These are phyloP conservation scores for Aurelia sp. DNA, from an alignment of 30 jellyfish, hydroid and myxozoan species.

Conservation along the genomic window DNA sequence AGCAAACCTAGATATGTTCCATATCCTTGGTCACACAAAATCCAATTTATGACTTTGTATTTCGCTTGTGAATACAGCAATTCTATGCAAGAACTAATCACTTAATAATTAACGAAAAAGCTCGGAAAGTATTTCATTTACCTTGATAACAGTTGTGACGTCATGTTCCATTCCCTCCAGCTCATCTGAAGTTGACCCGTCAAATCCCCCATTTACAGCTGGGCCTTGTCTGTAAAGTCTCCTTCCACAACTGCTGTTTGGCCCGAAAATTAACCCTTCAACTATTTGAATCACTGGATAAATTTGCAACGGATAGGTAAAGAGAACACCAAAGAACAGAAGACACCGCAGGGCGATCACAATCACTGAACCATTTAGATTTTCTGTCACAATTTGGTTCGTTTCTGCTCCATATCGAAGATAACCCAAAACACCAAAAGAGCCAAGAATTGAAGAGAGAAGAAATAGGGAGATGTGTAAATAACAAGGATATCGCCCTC, in stretches of 20 bases:
- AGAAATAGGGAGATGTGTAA: conserved; percentile 83
- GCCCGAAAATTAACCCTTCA: conserved; percentile 73
- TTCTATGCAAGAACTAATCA: too few relatives aligned
- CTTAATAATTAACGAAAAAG: too few relatives aligned
- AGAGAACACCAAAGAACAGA: conserved; percentile 92
- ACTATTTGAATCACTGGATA: conserved; percentile 91
- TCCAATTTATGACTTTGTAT: too few relatives aligned
- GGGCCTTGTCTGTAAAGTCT: conserved; percentile 24
- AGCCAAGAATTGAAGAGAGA: conserved; percentile 80
- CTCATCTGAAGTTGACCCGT: conserved; percentile 9
- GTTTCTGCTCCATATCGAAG: conserved; percentile 88
- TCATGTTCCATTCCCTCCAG: conserved; percentile 10
- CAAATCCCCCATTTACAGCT: conserved; percentile 26
- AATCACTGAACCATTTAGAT: conserved; percentile 70
- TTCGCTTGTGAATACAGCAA: too few relatives aligned
- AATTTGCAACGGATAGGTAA: conserved; percentile 97
- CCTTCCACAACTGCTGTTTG: conserved; percentile 44
- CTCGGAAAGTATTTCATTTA: neutral
- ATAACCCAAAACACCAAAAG: conserved; percentile 95
- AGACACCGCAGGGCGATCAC: conserved; percentile 82
- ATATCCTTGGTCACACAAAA: too few relatives aligned
- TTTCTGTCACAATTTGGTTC: conserved; percentile 93
- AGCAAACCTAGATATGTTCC: too few relatives aligned
- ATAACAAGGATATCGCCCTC: conserved; percentile 88
- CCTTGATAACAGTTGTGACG: neutral